phyloP scores from a whole-genome alignment of 2,888 invertebrate genomes.

The Leucophora obtusa region DNA sequence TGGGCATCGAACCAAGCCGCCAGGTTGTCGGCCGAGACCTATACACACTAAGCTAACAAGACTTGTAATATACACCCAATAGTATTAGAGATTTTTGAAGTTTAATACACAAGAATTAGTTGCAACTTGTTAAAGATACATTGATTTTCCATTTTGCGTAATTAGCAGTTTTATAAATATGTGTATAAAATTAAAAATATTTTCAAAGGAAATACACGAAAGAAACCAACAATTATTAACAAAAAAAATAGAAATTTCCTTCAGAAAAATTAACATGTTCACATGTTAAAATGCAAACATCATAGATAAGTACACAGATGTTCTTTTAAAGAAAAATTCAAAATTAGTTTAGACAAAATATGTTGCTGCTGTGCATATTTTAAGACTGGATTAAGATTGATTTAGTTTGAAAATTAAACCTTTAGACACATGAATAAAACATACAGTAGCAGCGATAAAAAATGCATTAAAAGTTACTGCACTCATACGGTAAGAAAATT shows the following conservation, averaged over 20 bases:
- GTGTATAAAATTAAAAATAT: background rate
- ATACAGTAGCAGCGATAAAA: conserved; percentile 45
- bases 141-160: no score
- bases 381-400: conserved; percentile 38
- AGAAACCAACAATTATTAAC: background rate
- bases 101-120: no score
- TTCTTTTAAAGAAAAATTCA: conserved; percentile 5
- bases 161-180: background rate
- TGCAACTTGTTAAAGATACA: no score
- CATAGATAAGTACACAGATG: conserved; percentile 6
- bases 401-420: conserved; percentile 48
- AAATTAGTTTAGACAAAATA: conserved; percentile 54
- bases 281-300: background rate
- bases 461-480: conserved; percentile 11
- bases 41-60: no score
- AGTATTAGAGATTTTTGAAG: no score
- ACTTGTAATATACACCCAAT: no score
- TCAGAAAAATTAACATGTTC: background rate
- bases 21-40: no score
- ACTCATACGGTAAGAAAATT: conserved; percentile 15
- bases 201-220: background rate
- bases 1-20: no score
- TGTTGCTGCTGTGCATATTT: conserved; percentile 37
- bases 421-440: conserved; percentile 37
- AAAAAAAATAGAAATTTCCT: background rate